Base-by-base conservation (phyloP, 1,140 invertebrate species). In the Drosophila kikkawai region DNA sequence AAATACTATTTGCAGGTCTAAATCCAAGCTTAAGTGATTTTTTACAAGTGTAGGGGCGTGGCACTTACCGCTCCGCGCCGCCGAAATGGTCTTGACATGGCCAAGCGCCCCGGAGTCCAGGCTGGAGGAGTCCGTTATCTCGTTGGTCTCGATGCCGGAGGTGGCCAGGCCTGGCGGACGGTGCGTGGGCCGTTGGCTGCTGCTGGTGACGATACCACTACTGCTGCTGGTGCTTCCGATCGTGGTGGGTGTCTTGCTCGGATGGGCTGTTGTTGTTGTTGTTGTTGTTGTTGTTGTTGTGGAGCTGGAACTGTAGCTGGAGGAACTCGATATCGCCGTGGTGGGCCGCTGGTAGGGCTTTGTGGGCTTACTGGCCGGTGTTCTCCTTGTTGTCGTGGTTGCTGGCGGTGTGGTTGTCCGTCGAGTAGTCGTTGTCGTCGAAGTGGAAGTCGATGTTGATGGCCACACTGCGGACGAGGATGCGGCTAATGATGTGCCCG, bases 51-150 rank as follows among this genome's bases (percentile, higher is more conserved):
- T 22, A 44, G 17, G 60, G 80, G 71, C 45, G 42, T 61, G 48
- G 42, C 39, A 91, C 91, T 90, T 82, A 92, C 87, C 91, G 75
- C 85, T 92, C 22, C 92, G 80, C 26, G 92, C 92, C 22, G 92
- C 92, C 41, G 92, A 92, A 60, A 93, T 88, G 66, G 92, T 93
- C 73, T 91, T 92, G 36, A 92, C 88, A 60, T 80, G 67, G 37
- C 83, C 85, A 32, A 91, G 29, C 39, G 67, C 63, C 26, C 64
- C 66, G 41, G 51, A 71, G 63, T 82, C 75, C 32, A 79, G 61
- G 60, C 78, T 82, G 70, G 83, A 83, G 74, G 83, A 83, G 79
- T 91, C 88, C 66, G 79, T 79, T 80, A 92, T 92, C 87, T 92
- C 91, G 61, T 92, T 92, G 47, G 91, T 82, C 73, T 92, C 91